phyloP scores from a whole-genome alignment of 2,113 vertebrate genomes.

The Colistium nudipinnis region DNA sequence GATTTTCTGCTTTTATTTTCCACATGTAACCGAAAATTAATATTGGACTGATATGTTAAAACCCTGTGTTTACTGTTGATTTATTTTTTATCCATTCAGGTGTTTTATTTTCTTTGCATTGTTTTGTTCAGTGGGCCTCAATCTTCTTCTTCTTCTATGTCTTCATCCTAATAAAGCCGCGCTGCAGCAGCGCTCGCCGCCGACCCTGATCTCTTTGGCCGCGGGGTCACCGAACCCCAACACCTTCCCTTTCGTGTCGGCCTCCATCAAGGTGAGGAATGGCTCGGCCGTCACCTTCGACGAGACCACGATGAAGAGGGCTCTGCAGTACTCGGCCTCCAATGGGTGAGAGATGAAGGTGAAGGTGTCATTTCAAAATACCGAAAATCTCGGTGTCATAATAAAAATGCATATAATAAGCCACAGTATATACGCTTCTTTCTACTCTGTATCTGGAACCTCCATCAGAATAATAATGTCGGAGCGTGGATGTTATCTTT shows the following conservation, averaged over 20 bases:
- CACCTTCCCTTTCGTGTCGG: slow-evolving; percentile 89
- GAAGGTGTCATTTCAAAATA: too few relatives aligned
- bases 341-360: slow-evolving; percentile 82
- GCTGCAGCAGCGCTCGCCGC: slow-evolving; percentile 83
- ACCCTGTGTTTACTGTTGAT: too few relatives aligned
- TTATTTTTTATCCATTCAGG: background rate
- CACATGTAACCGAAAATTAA: too few relatives aligned
- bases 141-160: background rate
- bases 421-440: too few relatives aligned
- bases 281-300: slow-evolving; percentile 82
- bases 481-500: slow-evolving; percentile 10
- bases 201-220: slow-evolving; percentile 90
- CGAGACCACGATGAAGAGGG: slow-evolving; percentile 86
- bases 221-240: slow-evolving; percentile 89
- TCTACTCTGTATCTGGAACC: too few relatives aligned
- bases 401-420: too few relatives aligned
- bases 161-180: slow-evolving; percentile 81
- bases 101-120: too few relatives aligned
- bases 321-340: slow-evolving; percentile 92
- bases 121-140: too few relatives aligned
- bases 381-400: too few relatives aligned
- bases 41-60: too few relatives aligned
- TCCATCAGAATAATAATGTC: background rate
- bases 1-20: too few relatives aligned
- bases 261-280: slow-evolving; percentile 78